Percentiles rank a stretch among this genome's conserved stretches.
Evolutionary conservation across 2,888 invertebrate species (phyloP).

Genomic region (Rhorus exstirpatorius): DNA sequence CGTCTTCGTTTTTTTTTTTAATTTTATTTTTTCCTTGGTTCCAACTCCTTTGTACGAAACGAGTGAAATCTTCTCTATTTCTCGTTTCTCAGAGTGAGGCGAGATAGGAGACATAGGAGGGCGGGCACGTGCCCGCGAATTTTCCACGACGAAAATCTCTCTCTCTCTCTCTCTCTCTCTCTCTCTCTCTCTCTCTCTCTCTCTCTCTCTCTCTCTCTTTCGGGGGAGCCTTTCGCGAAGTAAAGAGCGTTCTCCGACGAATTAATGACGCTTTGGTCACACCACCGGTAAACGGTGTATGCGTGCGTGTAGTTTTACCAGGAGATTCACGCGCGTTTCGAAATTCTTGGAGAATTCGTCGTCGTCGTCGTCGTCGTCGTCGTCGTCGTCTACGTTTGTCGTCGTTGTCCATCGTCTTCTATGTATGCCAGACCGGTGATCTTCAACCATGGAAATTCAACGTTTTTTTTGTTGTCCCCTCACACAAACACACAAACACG

Average conservation of each 20-base stretch:
- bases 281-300: background rate
- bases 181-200: conserved; percentile 2
- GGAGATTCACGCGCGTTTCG: conserved; percentile 41
- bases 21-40: no score
- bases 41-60: conserved; percentile 41
- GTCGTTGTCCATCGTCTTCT: background rate
- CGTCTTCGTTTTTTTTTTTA: no score
- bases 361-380: conserved; percentile 42
- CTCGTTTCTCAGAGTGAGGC: conserved; percentile 11
- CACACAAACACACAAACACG: background rate
- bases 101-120: background rate
- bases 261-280: conserved; percentile 56
- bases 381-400: conserved; percentile 15
- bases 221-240: background rate
- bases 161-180: background rate
- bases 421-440: conserved; percentile 10
- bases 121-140: background rate
- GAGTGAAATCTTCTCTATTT: conserved; percentile 41
- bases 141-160: background rate
- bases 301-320: conserved; percentile 9
- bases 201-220: conserved; percentile 1
- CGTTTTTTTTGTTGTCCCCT: background rate
- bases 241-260: conserved; percentile 59
- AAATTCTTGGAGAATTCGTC: conserved; percentile 67
- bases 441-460: conserved; percentile 46